Base-by-base conservation (phyloP, 2,888 invertebrate species). In the Calameuta idolon region DNA sequence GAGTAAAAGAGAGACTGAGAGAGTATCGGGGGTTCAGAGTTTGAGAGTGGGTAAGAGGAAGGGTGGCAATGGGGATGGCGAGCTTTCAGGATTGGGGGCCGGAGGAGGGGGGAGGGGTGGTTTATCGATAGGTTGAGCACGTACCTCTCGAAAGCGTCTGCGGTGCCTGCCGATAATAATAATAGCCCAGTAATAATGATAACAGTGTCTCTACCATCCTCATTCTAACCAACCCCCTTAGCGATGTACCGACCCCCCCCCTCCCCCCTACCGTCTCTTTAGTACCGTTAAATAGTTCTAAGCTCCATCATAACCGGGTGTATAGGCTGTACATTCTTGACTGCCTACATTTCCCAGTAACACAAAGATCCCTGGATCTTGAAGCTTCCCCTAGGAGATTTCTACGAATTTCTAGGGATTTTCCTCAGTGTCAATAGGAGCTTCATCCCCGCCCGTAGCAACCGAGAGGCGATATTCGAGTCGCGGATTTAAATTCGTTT, bases 111-210 rank as follows among this genome's bases (percentile, higher is more conserved):
- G 5, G 75, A 76, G 77, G 78, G 79, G 79, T 81, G 81, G 82
- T 87, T 85, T 87, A 85, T 85, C 87, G 86, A 87, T 86, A 80
- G 81, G 82, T 83, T 82, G 82, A 86, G 81, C 79, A 75, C 80
- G 55, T 55, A 55, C 55, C 55, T 55, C 55, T 55, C 55, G 55
- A 55, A 55, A 55, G 55, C 55, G 55, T 55, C 55, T 55, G 55
- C 55, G 55, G 55, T 55, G 55, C 5, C 55, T 55, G 55, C 55
- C 55, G 23, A 55, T 55, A 55, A 55, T 55, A 55, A 55, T 55
- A 55, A 55, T 55, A 55, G 55, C 23, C 55, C 55, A 9, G 23
- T 55, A 55, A 55, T 55, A 55, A 55, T 55, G 55, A 55, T 55
- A 55, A 55, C 55, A 55, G 55, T 55, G 55, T 55, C 55, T 55